These are phyloP conservation scores for Pelmatolapia mariae DNA, from an alignment of 2,113 vertebrate species.

Conservation along the genomic window DNA sequence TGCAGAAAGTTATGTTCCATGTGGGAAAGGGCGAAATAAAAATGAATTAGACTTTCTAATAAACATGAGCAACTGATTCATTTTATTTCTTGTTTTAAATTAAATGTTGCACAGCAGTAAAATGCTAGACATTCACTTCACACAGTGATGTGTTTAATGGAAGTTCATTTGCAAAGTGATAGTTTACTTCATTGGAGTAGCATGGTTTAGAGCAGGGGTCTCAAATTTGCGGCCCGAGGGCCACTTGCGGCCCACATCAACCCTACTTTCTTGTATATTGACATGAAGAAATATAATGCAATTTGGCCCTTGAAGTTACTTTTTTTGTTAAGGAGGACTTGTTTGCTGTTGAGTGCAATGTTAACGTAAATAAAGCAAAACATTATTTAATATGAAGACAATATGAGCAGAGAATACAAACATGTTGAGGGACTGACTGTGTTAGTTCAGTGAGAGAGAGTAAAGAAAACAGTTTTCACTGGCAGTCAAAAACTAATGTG, in stretches of 20 bases:
- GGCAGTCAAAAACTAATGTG: accelerated
- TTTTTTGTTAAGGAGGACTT: not conserved
- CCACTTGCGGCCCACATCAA: not conserved
- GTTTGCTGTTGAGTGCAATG: not conserved
- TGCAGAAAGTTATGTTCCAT: conserved; percentile 56
- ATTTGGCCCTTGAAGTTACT: not conserved
- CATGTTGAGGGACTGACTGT: not conserved
- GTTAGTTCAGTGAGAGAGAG: not conserved
- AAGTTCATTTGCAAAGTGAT: not conserved
- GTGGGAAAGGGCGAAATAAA: conserved; percentile 53
- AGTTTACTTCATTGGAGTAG: not conserved
- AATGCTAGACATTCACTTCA: not conserved
- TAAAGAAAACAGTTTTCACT: not conserved
- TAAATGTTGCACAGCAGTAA: not conserved
- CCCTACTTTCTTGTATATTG: not conserved
- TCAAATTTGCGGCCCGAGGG: not conserved
- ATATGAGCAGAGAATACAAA: not conserved
- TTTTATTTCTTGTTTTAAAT: conserved; percentile 51
- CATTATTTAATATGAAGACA: not conserved
- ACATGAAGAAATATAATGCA: not conserved
- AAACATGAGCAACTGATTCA: conserved; percentile 49
- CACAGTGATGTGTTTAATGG: not conserved
- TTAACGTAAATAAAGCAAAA: not conserved
- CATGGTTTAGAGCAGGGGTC: not conserved
- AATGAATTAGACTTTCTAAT: conserved; percentile 71